A percentile compares a stretch with the other conserved stretches of the same genome.
Conservation (phyloP, 2,888 invertebrate species). For the Pyrochroa serraticornis region DNA sequence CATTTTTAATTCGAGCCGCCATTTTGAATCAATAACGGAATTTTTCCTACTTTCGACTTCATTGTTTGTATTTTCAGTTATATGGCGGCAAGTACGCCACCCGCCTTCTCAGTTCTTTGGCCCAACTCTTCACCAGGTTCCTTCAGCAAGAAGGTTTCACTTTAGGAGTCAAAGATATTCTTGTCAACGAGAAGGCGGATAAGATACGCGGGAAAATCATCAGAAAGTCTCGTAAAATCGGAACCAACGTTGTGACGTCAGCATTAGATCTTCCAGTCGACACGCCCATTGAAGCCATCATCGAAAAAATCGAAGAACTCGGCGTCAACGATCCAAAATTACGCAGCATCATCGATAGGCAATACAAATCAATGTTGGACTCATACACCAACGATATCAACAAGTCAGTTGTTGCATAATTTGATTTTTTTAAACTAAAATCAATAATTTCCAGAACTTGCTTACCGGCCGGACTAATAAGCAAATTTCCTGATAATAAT, state of each 20-base stretch:
- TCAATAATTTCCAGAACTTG: constrained; percentile 65
- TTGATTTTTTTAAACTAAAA: constrained; percentile 7
- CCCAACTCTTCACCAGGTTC: constrained; percentile 89
- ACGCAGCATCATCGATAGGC: constrained; percentile 79
- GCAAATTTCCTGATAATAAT: constrained; percentile 92
- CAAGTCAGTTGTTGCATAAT: constrained; percentile 60
- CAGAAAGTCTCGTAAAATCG: constrained; percentile 63
- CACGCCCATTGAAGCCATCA: constrained; percentile 64
- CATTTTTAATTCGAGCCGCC: too few species aligned
- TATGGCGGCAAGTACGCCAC: constrained; percentile 90
- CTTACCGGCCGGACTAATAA: constrained; percentile 82
- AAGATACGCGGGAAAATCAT: constrained; percentile 73
- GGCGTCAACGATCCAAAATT: constrained; percentile 77
- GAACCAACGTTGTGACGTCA: constrained; percentile 56
- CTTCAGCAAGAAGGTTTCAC: constrained; percentile 93
- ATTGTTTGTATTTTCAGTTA: constrained; percentile 60
- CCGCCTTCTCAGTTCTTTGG: constrained; percentile 84
- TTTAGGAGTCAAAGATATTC: constrained; percentile 92
- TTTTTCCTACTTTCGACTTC: too few species aligned
- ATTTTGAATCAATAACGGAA: too few species aligned
- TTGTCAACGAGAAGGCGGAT: constrained; percentile 78
- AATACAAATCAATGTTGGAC: constrained; percentile 82
- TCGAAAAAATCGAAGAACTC: constrained; percentile 72
- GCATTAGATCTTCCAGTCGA: constrained; percentile 73
- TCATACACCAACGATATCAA: constrained; percentile 90